Conservation (phyloP, 2,113 vertebrate genomes). For the Sinocyclocheilus grahami region DNA sequence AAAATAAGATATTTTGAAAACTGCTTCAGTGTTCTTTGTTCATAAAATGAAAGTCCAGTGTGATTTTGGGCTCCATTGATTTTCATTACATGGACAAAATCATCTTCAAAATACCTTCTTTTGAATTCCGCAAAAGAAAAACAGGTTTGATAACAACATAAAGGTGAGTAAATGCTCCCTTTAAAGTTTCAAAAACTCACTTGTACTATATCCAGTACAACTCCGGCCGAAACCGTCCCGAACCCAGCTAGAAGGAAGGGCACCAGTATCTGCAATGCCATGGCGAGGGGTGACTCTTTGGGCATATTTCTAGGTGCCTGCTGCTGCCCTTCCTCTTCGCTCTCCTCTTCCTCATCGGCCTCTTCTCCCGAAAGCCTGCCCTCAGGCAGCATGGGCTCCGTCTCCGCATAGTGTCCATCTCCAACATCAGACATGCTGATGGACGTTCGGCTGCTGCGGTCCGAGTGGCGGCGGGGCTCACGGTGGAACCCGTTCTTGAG, state of each 20-base stretch:
- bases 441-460: conserved; percentile 76
- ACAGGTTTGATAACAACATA: not conserved
- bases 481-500: conserved; percentile 78
- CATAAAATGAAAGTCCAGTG: not conserved
- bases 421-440: conserved; percentile 78
- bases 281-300: conserved; percentile 88
- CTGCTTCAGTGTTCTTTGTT: not conserved
- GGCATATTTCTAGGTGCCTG: conserved; percentile 69
- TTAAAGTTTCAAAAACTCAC: conserved; percentile 69
- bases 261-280: conserved; percentile 91
- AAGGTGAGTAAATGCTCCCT: not conserved
- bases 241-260: conserved; percentile 95
- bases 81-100: not conserved
- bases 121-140: not conserved
- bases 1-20: not conserved
- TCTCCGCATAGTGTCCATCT: conserved; percentile 79
- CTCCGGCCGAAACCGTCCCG: conserved; percentile 94
- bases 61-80: not conserved
- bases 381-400: conserved; percentile 83
- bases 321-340: conserved; percentile 49
- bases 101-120: not conserved
- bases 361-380: conserved; percentile 70
- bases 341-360: conserved; percentile 56
- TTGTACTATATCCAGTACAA: conserved; percentile 97
- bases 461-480: conserved; percentile 82